Conservation (phyloP, 2,797 vertebrate genomes). For the Sebastes elongatus region DNA sequence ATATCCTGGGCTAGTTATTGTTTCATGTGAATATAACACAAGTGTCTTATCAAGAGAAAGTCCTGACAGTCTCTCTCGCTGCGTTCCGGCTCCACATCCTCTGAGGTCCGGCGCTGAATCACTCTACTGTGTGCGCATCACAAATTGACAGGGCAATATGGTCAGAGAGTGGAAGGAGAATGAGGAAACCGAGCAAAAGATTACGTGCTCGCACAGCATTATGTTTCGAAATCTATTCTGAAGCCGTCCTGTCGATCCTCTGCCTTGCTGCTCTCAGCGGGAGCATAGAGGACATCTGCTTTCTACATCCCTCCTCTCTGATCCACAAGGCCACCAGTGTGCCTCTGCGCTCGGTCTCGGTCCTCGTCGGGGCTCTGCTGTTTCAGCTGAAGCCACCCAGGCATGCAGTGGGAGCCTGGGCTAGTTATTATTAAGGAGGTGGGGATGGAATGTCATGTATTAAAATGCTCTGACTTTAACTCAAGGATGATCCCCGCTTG, state of each 20-base stretch:
- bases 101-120: slow-evolving; percentile 16
- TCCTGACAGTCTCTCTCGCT: not conserved
- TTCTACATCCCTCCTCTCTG: slow-evolving; percentile 48
- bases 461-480: slow-evolving; percentile 35
- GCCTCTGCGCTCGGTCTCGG: slow-evolving; percentile 22
- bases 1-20: not conserved
- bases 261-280: slow-evolving; percentile 30
- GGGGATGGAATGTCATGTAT: slow-evolving; percentile 45
- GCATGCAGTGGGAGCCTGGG: slow-evolving; percentile 23
- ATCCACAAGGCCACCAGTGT: slow-evolving; percentile 41
- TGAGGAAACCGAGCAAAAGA: slow-evolving; percentile 4
- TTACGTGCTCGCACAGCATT: slow-evolving; percentile 18
- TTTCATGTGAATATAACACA: slow-evolving; percentile 4
- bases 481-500: slow-evolving; percentile 35
- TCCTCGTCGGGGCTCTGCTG: slow-evolving; percentile 11
- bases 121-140: slow-evolving; percentile 30
- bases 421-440: slow-evolving; percentile 51
- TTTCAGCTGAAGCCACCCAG: slow-evolving; percentile 60
- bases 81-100: slow-evolving; percentile 2
- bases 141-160: slow-evolving; percentile 24
- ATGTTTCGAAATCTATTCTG: slow-evolving; percentile 43
- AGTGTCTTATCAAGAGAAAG: not conserved
- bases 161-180: slow-evolving; percentile 26
- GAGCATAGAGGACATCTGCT: slow-evolving; percentile 55
- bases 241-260: slow-evolving; percentile 31